These are phyloP conservation scores for Romanogobio albipinnatus DNA, from an alignment of 2,113 vertebrate genomes.

Conservation along the genomic window DNA sequence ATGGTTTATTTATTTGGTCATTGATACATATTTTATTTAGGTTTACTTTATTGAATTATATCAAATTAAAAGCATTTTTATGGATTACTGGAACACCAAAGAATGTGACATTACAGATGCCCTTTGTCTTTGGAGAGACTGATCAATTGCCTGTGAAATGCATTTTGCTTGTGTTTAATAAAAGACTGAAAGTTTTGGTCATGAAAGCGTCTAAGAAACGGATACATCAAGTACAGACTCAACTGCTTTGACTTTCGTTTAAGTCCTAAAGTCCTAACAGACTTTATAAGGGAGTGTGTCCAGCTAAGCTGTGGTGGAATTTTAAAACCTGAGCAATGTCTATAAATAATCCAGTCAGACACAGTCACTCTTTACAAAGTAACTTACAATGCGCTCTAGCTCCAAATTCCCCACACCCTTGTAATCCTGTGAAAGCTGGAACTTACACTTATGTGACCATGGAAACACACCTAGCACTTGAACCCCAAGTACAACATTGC, in stretches of 20 bases:
- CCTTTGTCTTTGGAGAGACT: conserved; percentile 40
- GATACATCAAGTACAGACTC: background rate
- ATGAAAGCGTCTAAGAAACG: conserved; percentile 51
- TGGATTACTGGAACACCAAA: conserved; percentile 4
- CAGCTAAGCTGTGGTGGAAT: conserved; percentile 51
- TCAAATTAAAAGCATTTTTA: no score
- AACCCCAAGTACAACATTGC: conserved; percentile 22
- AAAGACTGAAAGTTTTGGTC: conserved; percentile 55
- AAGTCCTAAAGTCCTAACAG: conserved; percentile 24
- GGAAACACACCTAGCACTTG: conserved; percentile 39
- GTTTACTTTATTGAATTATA: background rate
- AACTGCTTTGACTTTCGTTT: background rate
- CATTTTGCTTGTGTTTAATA: conserved; percentile 61
- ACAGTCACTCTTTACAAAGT: conserved; percentile 39
- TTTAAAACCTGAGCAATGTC: conserved; percentile 52
- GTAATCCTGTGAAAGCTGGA: conserved; percentile 49
- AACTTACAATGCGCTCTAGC: conserved; percentile 14
- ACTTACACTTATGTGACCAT: conserved; percentile 49
- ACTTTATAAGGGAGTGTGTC: conserved; percentile 37
- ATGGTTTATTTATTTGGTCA: background rate
- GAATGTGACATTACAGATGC: conserved; percentile 14
- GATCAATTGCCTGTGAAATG: conserved; percentile 59
- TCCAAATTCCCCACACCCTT: conserved; percentile 51
- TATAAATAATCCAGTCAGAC: conserved; percentile 54
- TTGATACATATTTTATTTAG: background rate